Conservation (phyloP, 2,797 vertebrate species). For the Gobionotothen gibberifrons region DNA sequence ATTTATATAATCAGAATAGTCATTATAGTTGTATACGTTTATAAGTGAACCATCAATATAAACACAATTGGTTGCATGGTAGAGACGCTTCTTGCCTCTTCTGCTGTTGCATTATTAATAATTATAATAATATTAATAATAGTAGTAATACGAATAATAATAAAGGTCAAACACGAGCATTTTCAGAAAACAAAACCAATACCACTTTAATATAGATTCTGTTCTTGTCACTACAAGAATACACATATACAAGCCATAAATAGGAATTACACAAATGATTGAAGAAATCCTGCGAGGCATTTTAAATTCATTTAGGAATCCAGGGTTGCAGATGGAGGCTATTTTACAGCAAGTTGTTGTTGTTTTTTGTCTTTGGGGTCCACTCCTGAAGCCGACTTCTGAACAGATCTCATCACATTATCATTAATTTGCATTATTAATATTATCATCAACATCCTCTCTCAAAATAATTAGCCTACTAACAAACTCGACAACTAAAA, state of each 20-base stretch:
- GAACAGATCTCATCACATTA: constrained; percentile 86
- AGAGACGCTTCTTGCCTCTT: neutral
- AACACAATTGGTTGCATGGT: neutral
- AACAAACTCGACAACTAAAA: constrained; percentile 89
- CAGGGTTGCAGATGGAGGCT: constrained; percentile 74
- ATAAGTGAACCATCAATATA: neutral
- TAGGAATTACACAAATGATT: constrained; percentile 97
- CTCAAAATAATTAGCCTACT: constrained; percentile 85
- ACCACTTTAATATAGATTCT: constrained; percentile 98
- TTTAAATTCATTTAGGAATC: constrained; percentile 82
- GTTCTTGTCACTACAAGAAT: constrained; percentile 92
- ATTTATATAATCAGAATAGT: neutral
- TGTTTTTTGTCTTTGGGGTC: constrained; percentile 84
- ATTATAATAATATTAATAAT: constrained; percentile 41
- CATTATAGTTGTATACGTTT: too few species aligned
- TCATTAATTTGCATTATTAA: constrained; percentile 60
- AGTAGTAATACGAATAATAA: constrained; percentile 60
- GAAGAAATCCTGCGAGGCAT: constrained; percentile 88
- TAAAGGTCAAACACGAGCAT: constrained; percentile 50
- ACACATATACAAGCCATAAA: constrained; percentile 99
- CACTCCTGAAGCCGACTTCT: constrained; percentile 83
- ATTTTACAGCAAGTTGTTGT: constrained; percentile 81
- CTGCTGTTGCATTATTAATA: neutral
- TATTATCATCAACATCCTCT: constrained; percentile 77
- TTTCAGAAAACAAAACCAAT: constrained; percentile 89